phyloP scores from a whole-genome alignment of 2,113 vertebrate genomes.

The Vombatus ursinus region DNA sequence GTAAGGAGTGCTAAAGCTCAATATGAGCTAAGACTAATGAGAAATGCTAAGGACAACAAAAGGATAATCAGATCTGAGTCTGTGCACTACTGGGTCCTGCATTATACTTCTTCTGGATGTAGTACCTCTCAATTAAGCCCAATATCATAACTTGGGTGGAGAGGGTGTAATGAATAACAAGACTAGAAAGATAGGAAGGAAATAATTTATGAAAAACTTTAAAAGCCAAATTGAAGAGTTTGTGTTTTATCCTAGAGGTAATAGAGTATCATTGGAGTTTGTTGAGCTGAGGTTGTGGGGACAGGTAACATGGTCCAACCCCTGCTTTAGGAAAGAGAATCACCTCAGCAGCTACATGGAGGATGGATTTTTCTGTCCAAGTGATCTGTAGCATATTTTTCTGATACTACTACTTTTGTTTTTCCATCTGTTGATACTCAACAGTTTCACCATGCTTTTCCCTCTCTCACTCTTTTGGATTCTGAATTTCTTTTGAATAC shows the following conservation, averaged over 20 bases:
- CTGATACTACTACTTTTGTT: background rate
- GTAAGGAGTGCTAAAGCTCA: background rate
- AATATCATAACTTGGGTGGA: background rate
- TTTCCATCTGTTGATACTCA: background rate
- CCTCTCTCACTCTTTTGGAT: background rate
- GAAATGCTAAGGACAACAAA: background rate
- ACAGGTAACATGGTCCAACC: background rate
- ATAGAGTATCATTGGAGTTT: background rate
- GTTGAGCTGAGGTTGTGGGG: background rate
- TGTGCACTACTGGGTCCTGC: background rate
- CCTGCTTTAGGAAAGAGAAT: no score
- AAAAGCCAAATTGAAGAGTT: background rate
- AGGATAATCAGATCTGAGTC: background rate
- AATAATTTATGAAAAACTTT: background rate
- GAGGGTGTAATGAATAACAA: background rate
- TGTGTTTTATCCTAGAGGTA: background rate
- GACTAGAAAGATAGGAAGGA: background rate
- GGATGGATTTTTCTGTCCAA: background rate
- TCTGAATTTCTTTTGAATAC: background rate
- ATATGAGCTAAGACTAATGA: background rate
- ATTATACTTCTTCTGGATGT: background rate
- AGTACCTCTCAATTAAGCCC: background rate
- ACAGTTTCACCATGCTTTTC: background rate
- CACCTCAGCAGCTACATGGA: background rate
- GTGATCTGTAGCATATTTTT: background rate